These are phyloP conservation scores for Aphidius gifuensis DNA, from an alignment of 1,140 invertebrate species.

Conservation along the genomic window DNA sequence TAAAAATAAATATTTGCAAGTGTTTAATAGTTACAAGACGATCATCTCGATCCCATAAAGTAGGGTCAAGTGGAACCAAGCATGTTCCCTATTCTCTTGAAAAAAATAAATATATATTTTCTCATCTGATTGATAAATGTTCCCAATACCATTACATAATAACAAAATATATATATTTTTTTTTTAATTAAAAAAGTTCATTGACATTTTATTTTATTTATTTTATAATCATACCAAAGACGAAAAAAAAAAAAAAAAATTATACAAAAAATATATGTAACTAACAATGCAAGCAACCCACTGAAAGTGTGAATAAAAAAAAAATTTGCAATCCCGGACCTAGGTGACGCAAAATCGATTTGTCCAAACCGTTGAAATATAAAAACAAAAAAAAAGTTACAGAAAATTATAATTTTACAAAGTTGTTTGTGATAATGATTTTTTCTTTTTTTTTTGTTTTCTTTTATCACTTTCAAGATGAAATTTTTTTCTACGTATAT, in stretches of 20 bases:
- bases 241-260: too few relatives aligned
- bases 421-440: background rate
- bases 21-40: too few relatives aligned
- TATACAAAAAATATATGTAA: too few relatives aligned
- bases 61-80: constrained; percentile 25
- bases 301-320: background rate
- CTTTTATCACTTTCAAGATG: background rate
- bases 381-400: background rate
- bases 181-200: too few relatives aligned
- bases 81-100: constrained; percentile 1
- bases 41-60: constrained; percentile 22
- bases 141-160: too few relatives aligned
- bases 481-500: too few relatives aligned
- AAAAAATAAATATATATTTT: constrained; percentile 4
- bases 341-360: constrained; percentile 11
- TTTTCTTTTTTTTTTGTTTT: constrained; percentile 1
- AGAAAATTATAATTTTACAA: too few relatives aligned
- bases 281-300: background rate
- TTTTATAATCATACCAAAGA: too few relatives aligned
- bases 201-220: too few relatives aligned
- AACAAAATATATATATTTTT: too few relatives aligned
- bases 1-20: too few relatives aligned
- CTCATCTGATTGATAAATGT: too few relatives aligned
- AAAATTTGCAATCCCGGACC: constrained; percentile 8
- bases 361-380: background rate